Evolutionary conservation across 1,140 invertebrate genomes (phyloP).

Genomic region (Drosophila elegans): DNA sequence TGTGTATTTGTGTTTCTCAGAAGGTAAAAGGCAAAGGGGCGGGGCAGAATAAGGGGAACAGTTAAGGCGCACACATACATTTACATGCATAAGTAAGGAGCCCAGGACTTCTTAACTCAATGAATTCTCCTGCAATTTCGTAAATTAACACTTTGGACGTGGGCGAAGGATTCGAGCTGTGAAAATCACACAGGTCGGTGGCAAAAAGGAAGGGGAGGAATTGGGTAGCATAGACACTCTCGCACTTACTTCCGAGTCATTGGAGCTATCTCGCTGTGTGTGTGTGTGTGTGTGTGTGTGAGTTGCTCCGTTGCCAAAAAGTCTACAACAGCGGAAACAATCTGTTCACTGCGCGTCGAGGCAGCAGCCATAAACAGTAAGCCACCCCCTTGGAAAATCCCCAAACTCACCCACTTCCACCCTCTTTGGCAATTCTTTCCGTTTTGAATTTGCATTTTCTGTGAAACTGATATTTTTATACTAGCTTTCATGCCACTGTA

Average conservation of each 20-base stretch:
- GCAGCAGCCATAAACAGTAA: constrained; percentile 74
- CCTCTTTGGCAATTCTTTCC: constrained; percentile 50
- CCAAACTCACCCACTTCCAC: not conserved
- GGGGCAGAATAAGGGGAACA: constrained; percentile 4
- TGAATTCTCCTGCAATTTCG: constrained; percentile 81
- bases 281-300: constrained; percentile 13
- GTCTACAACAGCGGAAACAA: constrained; percentile 75
- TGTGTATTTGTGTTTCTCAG: constrained; percentile 12
- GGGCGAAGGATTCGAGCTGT: constrained; percentile 25
- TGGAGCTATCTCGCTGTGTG: constrained; percentile 38
- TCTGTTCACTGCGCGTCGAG: constrained; percentile 73
- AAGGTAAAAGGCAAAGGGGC: not conserved
- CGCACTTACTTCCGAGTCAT: constrained; percentile 79
- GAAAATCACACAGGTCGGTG: constrained; percentile 34
- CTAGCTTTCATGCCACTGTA: constrained; percentile 18
- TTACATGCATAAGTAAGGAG: constrained; percentile 71
- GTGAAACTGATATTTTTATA: constrained; percentile 74
- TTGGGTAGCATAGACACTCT: constrained; percentile 49
- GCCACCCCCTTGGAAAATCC: not conserved
- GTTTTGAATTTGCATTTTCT: constrained; percentile 73
- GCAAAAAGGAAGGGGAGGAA: not conserved
- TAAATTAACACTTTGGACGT: constrained; percentile 76
- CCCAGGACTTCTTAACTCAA: constrained; percentile 75
- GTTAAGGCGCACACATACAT: constrained; percentile 48
- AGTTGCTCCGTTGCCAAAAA: constrained; percentile 60